These are phyloP conservation scores for Drosophila sturtevanti DNA, from an alignment of 1,140 invertebrate genomes.

Conservation along the genomic window DNA sequence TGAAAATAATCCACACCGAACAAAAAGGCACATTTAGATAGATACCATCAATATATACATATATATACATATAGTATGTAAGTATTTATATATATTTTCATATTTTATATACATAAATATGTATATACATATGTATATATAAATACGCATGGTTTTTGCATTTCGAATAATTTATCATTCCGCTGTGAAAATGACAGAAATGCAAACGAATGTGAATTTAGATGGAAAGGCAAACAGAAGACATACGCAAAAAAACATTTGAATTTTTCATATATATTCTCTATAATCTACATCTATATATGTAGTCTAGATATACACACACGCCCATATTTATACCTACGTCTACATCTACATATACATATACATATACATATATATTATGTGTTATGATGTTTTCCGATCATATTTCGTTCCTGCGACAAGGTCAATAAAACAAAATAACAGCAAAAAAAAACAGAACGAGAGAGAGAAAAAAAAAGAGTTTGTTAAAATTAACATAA, in stretches of 20 bases:
- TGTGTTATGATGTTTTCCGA: conserved; percentile 12
- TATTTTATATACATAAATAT: not conserved
- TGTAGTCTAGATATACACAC: too few relatives aligned
- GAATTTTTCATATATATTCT: conserved; percentile 22
- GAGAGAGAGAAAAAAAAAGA: not conserved
- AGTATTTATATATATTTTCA: too few relatives aligned
- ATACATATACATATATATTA: not conserved
- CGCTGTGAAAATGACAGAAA: conserved; percentile 36
- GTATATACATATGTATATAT: conserved; percentile 34
- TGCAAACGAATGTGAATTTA: conserved; percentile 35
- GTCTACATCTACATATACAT: not conserved
- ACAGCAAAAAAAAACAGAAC: not conserved
- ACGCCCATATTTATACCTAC: not conserved
- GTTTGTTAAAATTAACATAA: conserved; percentile 50
- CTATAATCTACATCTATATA: conserved; percentile 27
- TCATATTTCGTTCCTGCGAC: conserved; percentile 37
- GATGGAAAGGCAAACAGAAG: conserved; percentile 41
- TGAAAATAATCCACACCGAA: too few relatives aligned
- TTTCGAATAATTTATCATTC: conserved; percentile 65
- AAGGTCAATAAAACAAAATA: conserved; percentile 29
- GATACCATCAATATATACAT: too few relatives aligned
- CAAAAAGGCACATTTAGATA: too few relatives aligned
- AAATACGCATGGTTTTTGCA: conserved; percentile 57
- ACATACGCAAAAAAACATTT: conserved; percentile 24
- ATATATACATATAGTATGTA: too few relatives aligned